Evolutionary conservation across 2,888 invertebrate species (phyloP).

Genomic region (Yponomeuta plumbellus): DNA sequence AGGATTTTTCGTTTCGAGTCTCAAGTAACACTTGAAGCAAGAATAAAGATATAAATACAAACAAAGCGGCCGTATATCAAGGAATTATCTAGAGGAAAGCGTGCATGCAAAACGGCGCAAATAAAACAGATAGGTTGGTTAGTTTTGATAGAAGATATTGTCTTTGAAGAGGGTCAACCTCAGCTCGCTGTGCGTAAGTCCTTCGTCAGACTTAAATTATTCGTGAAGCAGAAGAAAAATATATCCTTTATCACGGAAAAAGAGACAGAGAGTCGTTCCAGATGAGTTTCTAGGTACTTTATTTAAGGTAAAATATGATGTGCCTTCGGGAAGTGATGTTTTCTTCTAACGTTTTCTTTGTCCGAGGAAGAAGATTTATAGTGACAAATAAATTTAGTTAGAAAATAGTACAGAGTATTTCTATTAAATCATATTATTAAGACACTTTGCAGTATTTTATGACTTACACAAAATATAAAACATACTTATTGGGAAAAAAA

Average conservation of each 20-base stretch:
- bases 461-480: no score
- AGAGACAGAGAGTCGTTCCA: not conserved
- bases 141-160: conserved; percentile 34
- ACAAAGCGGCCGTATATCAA: not conserved
- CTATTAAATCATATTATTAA: no score
- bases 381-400: no score
- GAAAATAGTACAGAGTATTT: no score
- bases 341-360: not conserved
- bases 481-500: no score
- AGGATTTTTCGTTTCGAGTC: not conserved
- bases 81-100: not conserved
- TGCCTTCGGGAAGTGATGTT: not conserved
- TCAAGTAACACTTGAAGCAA: not conserved
- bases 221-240: conserved; percentile 19
- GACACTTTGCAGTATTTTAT: no score
- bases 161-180: conserved; percentile 36
- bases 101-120: conserved; percentile 1
- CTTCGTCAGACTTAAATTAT: conserved; percentile 28
- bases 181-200: conserved; percentile 22
- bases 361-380: no score
- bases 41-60: not conserved
- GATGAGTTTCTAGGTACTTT: not conserved
- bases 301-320: not conserved
- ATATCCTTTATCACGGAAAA: not conserved
- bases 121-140: conserved; percentile 12